These are phyloP conservation scores for Lithobates sylvaticus DNA, from an alignment of 2,797 vertebrate species.

Conservation along the genomic window DNA sequence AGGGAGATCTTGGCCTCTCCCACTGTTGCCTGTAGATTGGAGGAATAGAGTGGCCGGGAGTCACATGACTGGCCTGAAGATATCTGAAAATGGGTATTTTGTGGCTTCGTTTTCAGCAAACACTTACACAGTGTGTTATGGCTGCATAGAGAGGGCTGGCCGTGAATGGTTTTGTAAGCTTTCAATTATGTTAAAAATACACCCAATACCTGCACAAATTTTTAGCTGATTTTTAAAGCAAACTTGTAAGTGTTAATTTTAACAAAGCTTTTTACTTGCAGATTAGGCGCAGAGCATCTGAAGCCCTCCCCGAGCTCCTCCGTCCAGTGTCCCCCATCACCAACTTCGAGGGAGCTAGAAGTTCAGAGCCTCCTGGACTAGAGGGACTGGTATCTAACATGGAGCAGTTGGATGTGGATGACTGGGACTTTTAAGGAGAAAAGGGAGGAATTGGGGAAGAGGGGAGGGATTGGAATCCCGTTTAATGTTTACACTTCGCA, in stretches of 20 bases:
- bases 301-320: constrained; percentile 92
- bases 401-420: constrained; percentile 92
- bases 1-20: too few relatives aligned
- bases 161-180: too few relatives aligned
- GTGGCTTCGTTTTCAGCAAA: too few relatives aligned
- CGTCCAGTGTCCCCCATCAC: constrained; percentile 88
- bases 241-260: background rate
- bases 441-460: background rate
- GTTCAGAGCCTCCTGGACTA: constrained; percentile 81
- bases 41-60: too few relatives aligned
- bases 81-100: too few relatives aligned
- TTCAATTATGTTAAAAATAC: too few relatives aligned
- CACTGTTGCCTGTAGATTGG: too few relatives aligned
- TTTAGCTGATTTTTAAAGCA: too few relatives aligned
- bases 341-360: constrained; percentile 78
- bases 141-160: too few relatives aligned
- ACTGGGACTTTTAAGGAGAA: constrained; percentile 93
- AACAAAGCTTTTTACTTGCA: constrained; percentile 64
- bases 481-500: constrained; percentile 57
- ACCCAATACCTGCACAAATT: too few relatives aligned
- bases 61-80: too few relatives aligned
- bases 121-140: too few relatives aligned
- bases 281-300: constrained; percentile 91
- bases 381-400: constrained; percentile 89
- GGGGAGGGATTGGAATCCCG: constrained; percentile 4